Evolutionary conservation across 2,888 invertebrate species (phyloP).

Genomic region (Acleris sparsana): DNA sequence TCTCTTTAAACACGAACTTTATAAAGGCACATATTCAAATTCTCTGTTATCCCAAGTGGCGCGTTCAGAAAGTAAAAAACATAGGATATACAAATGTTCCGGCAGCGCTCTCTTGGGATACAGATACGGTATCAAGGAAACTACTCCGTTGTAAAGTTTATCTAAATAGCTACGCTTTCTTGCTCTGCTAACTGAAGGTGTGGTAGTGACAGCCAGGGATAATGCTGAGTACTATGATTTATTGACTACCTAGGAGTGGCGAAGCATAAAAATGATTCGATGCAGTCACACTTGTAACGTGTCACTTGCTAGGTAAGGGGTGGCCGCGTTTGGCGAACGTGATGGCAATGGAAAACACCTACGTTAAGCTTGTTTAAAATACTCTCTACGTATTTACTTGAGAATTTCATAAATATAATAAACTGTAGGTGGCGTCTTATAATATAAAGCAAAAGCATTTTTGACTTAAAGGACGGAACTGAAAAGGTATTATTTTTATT

Average conservation of each 20-base stretch:
- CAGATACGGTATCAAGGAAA: slow-evolving; percentile 32
- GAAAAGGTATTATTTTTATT: too few relatives aligned
- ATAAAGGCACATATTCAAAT: slow-evolving; percentile 17
- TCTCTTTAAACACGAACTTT: neutral
- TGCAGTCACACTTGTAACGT: slow-evolving; percentile 21
- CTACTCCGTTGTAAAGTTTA: slow-evolving; percentile 15
- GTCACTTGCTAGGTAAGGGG: slow-evolving; percentile 11
- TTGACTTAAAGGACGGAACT: too few relatives aligned
- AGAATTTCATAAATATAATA: too few relatives aligned
- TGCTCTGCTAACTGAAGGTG: slow-evolving; percentile 1
- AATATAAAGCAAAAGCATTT: too few relatives aligned
- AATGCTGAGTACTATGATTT: slow-evolving; percentile 31
- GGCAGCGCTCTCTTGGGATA: slow-evolving; percentile 16
- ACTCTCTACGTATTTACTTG: too few relatives aligned
- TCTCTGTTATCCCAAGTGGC: slow-evolving; percentile 23
- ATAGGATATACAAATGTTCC: slow-evolving; percentile 33
- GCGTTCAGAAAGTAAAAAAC: slow-evolving; percentile 24
- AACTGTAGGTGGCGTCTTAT: too few relatives aligned
- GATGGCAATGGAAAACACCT: slow-evolving; percentile 6
- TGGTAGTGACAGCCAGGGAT: slow-evolving; percentile 14
- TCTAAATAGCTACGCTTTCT: slow-evolving; percentile 20
- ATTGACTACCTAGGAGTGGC: slow-evolving; percentile 16
- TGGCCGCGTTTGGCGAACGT: slow-evolving; percentile 4
- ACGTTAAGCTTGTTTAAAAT: too few relatives aligned
- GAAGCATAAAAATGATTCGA: slow-evolving; percentile 19